Base-by-base conservation (phyloP, 2,113 vertebrate genomes). In the Pyrgilauda ruficollis region DNA sequence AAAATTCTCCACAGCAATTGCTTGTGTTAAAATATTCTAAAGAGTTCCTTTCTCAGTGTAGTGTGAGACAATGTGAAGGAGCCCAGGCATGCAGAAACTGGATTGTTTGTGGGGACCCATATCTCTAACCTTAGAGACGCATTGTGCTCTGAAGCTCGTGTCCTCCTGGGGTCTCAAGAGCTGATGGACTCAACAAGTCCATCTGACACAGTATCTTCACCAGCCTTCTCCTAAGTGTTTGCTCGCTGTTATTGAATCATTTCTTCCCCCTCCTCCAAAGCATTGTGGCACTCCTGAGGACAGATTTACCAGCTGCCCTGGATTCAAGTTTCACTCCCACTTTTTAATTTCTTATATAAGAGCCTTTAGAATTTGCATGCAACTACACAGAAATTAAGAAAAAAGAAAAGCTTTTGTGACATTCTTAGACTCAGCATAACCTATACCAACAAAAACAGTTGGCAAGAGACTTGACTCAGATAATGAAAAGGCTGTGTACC, bases 1-100 rank as follows among this genome's bases (percentile, higher is more conserved):
- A 92, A 96, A 94, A 97, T 96, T 97, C 93, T 95, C 93, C 16
- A 53, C 52, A 78, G 69, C 68, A 92, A 90, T 95, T 90, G 88
- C 67, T 74, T n/a, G 41, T 76, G 80, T 84, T 96, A 95, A 77
- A 87, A 84, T 88, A 44, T 21, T 84, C 76, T n/a, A 64, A 87
- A 83, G 67, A 59, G 23, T 33, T 90, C 55, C 53, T 88, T 94
- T 85, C 85, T 94, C 92, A 78, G 72, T 61, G 56, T 27, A 77
- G 44, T 58, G 59, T 63, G 66, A 94, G 78, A 77, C 59, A 85
- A 56, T 35, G 35, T 6, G 31, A 84, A 85, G 46, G 58, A 75
- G 12, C 10, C 49, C 53, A 35, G 20, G 55, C 46, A 59, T 62
- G 43, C 73, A 89, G 81, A 84, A 92, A 87, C 12, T 2, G 13